Conservation (phyloP, 2,888 invertebrate genomes). For the Ectobius pallidus region DNA sequence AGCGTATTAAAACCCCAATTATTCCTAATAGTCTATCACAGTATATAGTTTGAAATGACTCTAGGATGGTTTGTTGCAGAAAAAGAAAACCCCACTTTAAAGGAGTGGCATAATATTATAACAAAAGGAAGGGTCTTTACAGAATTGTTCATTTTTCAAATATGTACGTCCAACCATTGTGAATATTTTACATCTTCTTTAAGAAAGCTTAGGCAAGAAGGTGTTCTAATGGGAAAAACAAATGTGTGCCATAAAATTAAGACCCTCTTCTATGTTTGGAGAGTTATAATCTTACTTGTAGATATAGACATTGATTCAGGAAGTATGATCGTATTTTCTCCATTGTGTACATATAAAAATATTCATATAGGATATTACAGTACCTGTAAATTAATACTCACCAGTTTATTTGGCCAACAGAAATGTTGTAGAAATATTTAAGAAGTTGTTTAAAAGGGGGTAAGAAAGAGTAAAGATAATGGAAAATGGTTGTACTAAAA, state of each 20-base stretch:
- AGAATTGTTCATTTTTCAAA: conserved; percentile 22
- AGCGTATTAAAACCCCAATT: not conserved
- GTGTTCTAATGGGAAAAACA: conserved; percentile 20
- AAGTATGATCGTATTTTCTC: conserved; percentile 36
- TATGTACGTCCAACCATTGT: conserved; percentile 37
- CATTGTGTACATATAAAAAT: conserved; percentile 31
- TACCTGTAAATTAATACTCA: conserved; percentile 39
- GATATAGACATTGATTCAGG: conserved; percentile 28
- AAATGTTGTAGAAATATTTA: conserved; percentile 36
- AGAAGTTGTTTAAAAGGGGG: no score
- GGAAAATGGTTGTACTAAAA: not conserved
- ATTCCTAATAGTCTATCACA: conserved; percentile 4
- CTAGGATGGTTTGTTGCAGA: conserved; percentile 4
- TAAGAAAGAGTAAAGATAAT: conserved; percentile 8
- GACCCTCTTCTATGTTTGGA: conserved; percentile 1
- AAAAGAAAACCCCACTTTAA: not conserved
- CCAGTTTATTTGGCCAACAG: conserved; percentile 35
- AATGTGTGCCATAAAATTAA: conserved; percentile 27
- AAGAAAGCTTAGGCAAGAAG: not conserved
- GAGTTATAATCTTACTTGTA: conserved; percentile 26
- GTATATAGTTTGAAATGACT: conserved; percentile 18
- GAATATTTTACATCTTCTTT: conserved; percentile 24
- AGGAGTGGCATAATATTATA: conserved; percentile 7
- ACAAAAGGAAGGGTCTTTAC: conserved; percentile 14
- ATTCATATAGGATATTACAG: conserved; percentile 34